Conservation (phyloP, 2,113 vertebrate species). For the Engraulis encrasicolus region DNA sequence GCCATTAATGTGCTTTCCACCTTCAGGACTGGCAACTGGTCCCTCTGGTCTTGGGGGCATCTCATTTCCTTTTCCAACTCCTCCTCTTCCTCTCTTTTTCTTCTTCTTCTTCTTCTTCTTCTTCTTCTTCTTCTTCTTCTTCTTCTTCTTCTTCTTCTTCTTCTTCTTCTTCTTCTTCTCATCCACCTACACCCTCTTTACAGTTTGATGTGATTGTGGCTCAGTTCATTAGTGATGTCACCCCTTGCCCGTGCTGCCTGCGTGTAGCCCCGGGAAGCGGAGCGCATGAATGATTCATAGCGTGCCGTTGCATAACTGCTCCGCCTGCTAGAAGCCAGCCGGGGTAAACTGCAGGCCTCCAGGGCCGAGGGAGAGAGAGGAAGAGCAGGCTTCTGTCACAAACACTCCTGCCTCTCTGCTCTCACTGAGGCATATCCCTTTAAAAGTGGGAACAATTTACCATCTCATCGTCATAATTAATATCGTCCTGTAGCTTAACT, state of each 20-base stretch:
- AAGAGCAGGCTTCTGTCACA: not conserved
- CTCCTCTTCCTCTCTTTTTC: not conserved
- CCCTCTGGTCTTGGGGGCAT: not conserved
- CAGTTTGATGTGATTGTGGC: constrained; percentile 30
- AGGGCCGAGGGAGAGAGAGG: constrained; percentile 21
- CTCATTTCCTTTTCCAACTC: not conserved
- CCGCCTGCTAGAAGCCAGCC: not conserved
- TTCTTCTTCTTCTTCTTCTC: not conserved
- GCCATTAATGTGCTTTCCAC: not conserved
- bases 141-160: not conserved
- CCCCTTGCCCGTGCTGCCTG: constrained; percentile 20
- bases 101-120: not conserved
- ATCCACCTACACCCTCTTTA: constrained; percentile 1
- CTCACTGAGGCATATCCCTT: not conserved
- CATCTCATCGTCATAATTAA: not conserved
- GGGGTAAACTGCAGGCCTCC: constrained; percentile 26
- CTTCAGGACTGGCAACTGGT: not conserved
- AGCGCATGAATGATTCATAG: constrained; percentile 47
- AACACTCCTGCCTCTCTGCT: not conserved
- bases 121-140: not conserved
- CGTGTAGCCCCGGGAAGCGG: constrained; percentile 7
- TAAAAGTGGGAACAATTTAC: not conserved
- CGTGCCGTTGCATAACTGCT: constrained; percentile 27
- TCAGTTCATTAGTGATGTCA: constrained; percentile 43
- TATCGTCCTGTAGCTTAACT: not conserved